A percentile compares a stretch with the other conserved stretches of the same genome.
Evolutionary conservation across 2,113 vertebrate species (phyloP).

Genomic region (Pollachius pollachius): DNA sequence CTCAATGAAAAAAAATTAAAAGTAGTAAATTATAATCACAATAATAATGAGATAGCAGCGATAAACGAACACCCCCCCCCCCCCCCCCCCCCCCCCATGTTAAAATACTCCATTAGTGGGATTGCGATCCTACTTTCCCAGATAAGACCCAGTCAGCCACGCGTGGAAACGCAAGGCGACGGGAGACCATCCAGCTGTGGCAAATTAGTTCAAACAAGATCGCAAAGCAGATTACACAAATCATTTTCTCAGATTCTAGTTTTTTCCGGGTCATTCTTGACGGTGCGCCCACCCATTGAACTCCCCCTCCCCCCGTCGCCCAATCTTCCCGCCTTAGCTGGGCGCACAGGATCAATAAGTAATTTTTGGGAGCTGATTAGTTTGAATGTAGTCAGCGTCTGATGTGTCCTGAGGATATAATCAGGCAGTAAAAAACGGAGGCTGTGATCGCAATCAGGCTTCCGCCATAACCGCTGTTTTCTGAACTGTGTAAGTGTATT

Average conservation of each 20-base stretch:
- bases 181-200: background rate
- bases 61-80: background rate
- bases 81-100: background rate
- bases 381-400: conserved; percentile 85
- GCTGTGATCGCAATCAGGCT: conserved; percentile 65
- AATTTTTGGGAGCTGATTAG: conserved; percentile 99
- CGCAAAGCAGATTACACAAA: background rate
- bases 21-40: background rate
- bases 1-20: background rate
- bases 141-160: background rate
- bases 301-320: conserved; percentile 81
- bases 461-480: conserved; percentile 62
- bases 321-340: conserved; percentile 76
- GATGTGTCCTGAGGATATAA: conserved; percentile 94
- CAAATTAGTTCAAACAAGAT: conserved; percentile 10
- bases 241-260: no score
- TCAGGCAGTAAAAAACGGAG: conserved; percentile 81
- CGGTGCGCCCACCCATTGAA: conserved; percentile 24
- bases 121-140: no score
- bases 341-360: conserved; percentile 91
- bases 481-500: conserved; percentile 42
- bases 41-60: background rate
- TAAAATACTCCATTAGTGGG: background rate
- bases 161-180: background rate
- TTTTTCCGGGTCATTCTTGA: background rate